Evolutionary conservation across 2,888 invertebrate genomes (phyloP).

Genomic region (Sipha maydis): DNA sequence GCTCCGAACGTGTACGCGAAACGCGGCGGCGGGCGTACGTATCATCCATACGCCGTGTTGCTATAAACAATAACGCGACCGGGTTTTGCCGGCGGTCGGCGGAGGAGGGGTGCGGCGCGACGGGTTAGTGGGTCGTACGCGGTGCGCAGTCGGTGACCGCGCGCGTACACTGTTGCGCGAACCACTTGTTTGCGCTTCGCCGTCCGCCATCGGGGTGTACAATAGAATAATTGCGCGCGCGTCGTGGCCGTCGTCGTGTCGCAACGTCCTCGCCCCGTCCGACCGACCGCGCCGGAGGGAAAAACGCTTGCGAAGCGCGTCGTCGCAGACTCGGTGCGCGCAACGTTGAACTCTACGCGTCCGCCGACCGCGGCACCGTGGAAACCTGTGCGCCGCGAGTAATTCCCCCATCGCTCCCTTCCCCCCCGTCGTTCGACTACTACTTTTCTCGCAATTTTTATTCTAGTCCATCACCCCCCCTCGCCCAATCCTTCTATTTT

Average conservation of each 20-base stretch:
- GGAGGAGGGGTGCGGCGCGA: not conserved
- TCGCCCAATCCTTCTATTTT: too few relatives aligned
- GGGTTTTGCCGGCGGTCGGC: not conserved
- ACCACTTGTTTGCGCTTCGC: slow-evolving; percentile 47
- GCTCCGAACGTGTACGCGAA: not conserved
- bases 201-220: not conserved
- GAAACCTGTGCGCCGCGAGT: not conserved
- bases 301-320: not conserved
- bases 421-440: too few relatives aligned
- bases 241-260: slow-evolving; percentile 24
- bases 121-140: not conserved
- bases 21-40: not conserved
- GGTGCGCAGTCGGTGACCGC: slow-evolving; percentile 10
- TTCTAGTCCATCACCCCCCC: not conserved
- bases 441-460: too few relatives aligned
- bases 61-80: not conserved
- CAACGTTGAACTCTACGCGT: not conserved
- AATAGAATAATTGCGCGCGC: slow-evolving; percentile 50
- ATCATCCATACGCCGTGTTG: not conserved
- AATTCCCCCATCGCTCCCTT: too few relatives aligned
- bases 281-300: too few relatives aligned
- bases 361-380: not conserved
- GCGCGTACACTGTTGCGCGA: slow-evolving; percentile 47
- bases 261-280: not conserved
- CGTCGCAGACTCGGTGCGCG: not conserved